A percentile compares a stretch with the other conserved stretches of the same genome.
Conservation (phyloP, 2,888 invertebrate genomes). For the Tanytarsus gracilentus region DNA sequence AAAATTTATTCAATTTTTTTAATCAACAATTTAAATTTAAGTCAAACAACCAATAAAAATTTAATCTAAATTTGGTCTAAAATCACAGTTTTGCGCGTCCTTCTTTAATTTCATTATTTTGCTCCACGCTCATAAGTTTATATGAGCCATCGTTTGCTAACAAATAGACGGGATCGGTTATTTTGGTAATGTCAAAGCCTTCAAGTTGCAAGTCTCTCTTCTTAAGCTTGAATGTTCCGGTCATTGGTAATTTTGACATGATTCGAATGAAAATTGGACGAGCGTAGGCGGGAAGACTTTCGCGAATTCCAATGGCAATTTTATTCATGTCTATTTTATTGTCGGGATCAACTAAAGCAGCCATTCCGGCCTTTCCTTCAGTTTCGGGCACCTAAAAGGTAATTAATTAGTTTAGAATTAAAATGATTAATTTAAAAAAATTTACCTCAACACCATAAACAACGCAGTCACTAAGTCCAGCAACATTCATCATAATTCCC, state of each 20-base stretch:
- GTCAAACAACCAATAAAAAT: too few relatives aligned
- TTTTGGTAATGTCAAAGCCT: slow-evolving; percentile 65
- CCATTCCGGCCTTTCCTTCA: slow-evolving; percentile 91
- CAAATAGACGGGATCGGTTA: slow-evolving; percentile 68
- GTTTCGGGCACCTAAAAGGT: slow-evolving; percentile 58
- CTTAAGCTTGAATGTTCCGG: slow-evolving; percentile 87
- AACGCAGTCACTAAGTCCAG: slow-evolving; percentile 65
- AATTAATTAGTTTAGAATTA: neutral
- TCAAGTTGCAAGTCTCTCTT: slow-evolving; percentile 79
- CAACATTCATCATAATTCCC: slow-evolving; percentile 68
- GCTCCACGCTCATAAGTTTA: slow-evolving; percentile 43
- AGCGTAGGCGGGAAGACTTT: slow-evolving; percentile 73
- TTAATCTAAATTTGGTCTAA: too few relatives aligned
- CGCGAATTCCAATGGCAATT: slow-evolving; percentile 55
- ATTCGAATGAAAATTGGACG: slow-evolving; percentile 80
- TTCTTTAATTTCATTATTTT: slow-evolving; percentile 46
- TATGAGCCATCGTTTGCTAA: slow-evolving; percentile 49
- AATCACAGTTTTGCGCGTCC: slow-evolving; percentile 36
- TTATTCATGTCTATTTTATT: slow-evolving; percentile 50
- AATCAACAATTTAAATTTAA: too few relatives aligned
- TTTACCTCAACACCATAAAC: slow-evolving; percentile 87
- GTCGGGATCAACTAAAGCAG: slow-evolving; percentile 67
- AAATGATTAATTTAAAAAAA: slow-evolving; percentile 29
- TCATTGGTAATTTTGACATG: slow-evolving; percentile 66
- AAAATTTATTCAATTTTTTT: too few relatives aligned